Evolutionary conservation across 2,113 vertebrate genomes (phyloP).

Genomic region (Montifringilla adamsi): DNA sequence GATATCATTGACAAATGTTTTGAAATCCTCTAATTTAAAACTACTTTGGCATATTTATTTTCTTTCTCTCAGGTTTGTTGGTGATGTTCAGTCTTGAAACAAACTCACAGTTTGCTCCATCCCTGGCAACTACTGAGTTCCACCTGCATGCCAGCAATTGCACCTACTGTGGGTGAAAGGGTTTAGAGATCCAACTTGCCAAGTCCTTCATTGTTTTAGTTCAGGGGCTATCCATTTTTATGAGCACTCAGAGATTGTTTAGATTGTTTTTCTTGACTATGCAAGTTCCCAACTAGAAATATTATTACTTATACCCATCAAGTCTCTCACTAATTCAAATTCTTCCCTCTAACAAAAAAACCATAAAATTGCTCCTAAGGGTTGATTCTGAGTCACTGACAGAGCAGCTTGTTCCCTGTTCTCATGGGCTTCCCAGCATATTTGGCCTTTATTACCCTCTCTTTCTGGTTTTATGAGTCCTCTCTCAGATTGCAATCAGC

Average conservation of each 20-base stretch:
- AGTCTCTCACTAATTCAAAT: neutral
- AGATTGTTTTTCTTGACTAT: neutral
- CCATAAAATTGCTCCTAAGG: neutral
- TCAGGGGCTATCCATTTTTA: neutral
- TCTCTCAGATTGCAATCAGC: neutral
- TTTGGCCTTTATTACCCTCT: neutral
- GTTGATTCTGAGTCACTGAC: neutral
- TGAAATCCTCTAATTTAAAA: neutral
- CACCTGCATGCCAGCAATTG: neutral
- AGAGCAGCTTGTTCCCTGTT: neutral
- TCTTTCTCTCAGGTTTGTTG: neutral
- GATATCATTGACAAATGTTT: neutral
- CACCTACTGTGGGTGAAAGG: neutral
- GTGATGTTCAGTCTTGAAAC: neutral
- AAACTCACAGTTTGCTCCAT: neutral
- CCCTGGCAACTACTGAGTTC: neutral
- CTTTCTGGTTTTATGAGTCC: neutral
- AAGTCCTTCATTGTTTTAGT: neutral
- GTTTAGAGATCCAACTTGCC: neutral
- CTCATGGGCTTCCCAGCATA: neutral
- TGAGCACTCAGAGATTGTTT: neutral
- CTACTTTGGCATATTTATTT: neutral
- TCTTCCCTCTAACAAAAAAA: neutral
- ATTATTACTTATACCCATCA: neutral
- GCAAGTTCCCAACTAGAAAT: neutral